phyloP scores from a whole-genome alignment of 2,113 vertebrate genomes.

The Oostethus manadensis region DNA sequence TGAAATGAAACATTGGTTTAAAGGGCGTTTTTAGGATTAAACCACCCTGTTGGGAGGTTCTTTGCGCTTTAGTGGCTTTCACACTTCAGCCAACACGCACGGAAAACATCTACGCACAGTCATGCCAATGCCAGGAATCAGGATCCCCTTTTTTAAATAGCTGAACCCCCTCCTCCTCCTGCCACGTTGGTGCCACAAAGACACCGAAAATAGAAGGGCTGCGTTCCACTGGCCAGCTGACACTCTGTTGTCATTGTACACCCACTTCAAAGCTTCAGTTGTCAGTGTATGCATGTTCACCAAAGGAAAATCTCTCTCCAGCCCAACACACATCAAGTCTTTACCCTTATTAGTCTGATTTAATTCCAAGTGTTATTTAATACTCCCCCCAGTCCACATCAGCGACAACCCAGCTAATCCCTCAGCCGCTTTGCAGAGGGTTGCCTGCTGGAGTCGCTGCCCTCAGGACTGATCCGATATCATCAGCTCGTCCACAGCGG shows the following conservation, averaged over 20 bases:
- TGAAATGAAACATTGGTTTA: too few relatives aligned
- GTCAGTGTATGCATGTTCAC: not conserved
- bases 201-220: constrained; percentile 47
- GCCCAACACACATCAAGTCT: constrained; percentile 5
- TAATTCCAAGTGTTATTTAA: constrained; percentile 8
- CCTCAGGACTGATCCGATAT: constrained; percentile 49
- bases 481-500: constrained; percentile 52
- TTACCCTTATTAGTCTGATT: constrained; percentile 37
- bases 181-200: constrained; percentile 32
- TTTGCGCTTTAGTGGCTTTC: constrained; percentile 23
- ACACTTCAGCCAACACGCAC: constrained; percentile 22
- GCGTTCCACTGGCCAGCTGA: constrained; percentile 46
- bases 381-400: constrained; percentile 18
- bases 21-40: not conserved
- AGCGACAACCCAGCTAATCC: constrained; percentile 39
- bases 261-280: not conserved
- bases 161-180: constrained; percentile 16
- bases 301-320: not conserved
- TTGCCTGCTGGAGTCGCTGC: not conserved
- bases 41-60: constrained; percentile 2
- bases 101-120: constrained; percentile 13
- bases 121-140: constrained; percentile 37
- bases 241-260: constrained; percentile 25
- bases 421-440: constrained; percentile 48
- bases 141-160: constrained; percentile 54